These are phyloP conservation scores for Napeogenes sylphis DNA, from an alignment of 2,888 invertebrate species.

Conservation along the genomic window DNA sequence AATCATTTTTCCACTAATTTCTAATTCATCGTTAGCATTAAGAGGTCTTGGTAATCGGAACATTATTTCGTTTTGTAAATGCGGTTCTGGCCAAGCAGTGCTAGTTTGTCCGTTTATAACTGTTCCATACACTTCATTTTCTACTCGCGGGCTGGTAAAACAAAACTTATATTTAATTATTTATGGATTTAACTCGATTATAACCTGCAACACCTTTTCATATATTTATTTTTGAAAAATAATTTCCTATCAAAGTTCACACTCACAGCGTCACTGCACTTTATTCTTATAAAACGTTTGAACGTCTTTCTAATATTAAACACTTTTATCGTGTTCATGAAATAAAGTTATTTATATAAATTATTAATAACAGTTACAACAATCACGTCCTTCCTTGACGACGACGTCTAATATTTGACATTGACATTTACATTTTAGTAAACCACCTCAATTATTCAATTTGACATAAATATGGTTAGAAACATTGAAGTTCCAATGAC, in stretches of 20 bases:
- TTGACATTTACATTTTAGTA: slow-evolving; percentile 31
- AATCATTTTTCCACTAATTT: slow-evolving; percentile 37
- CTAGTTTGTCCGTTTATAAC: slow-evolving; percentile 44
- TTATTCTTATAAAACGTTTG: too few species aligned
- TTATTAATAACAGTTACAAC: neutral
- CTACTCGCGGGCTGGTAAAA: slow-evolving; percentile 39
- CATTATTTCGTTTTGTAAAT: slow-evolving; percentile 47
- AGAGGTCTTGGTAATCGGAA: slow-evolving; percentile 50
- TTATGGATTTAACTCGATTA: neutral
- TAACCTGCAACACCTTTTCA: neutral
- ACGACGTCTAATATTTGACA: slow-evolving; percentile 26
- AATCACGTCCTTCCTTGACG: slow-evolving; percentile 13
- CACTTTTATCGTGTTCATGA: too few species aligned
- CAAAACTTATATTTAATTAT: slow-evolving; percentile 11
- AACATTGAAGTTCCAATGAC: neutral
- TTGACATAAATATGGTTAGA: slow-evolving; percentile 7
- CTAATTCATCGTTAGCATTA: slow-evolving; percentile 39
- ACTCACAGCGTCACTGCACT: too few species aligned
- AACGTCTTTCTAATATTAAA: too few species aligned
- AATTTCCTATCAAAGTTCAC: too few species aligned
- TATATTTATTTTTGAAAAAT: neutral
- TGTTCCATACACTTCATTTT: slow-evolving; percentile 44
- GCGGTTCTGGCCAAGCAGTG: slow-evolving; percentile 45
- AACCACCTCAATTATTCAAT: slow-evolving; percentile 13
- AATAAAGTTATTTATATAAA: too few species aligned